Evolutionary conservation across 1,140 invertebrate species (phyloP).

Genomic region (Polyergus mexicanus): DNA sequence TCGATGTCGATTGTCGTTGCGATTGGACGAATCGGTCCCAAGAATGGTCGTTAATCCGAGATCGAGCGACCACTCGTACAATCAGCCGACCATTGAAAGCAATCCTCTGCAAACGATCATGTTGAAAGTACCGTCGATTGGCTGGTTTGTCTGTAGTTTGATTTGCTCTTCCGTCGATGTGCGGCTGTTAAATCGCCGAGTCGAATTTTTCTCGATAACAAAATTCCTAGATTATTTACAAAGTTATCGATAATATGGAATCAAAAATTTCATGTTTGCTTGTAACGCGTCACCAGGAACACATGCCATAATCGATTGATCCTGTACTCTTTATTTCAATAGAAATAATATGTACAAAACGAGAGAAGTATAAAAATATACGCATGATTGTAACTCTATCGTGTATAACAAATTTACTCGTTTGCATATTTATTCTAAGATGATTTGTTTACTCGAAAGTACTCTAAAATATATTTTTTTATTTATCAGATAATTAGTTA

Average conservation of each 20-base stretch:
- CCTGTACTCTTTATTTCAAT: neutral
- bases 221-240: conserved; percentile 36
- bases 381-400: neutral
- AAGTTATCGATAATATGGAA: conserved; percentile 19
- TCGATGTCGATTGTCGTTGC: conserved; percentile 32
- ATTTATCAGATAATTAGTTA: conserved; percentile 16
- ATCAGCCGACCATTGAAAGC: conserved; percentile 57
- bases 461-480: neutral
- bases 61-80: conserved; percentile 52
- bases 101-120: conserved; percentile 45
- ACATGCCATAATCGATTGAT: neutral
- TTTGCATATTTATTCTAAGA: conserved; percentile 1
- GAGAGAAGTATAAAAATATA: neutral
- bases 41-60: conserved; percentile 52
- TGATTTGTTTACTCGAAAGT: neutral
- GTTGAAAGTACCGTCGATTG: conserved; percentile 31
- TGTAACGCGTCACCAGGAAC: neutral
- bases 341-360: neutral
- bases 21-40: conserved; percentile 40
- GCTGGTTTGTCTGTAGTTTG: conserved; percentile 34
- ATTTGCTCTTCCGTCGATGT: conserved; percentile 50
- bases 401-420: neutral
- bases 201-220: conserved; percentile 7
- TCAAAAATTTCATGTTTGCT: neutral
- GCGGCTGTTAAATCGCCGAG: conserved; percentile 20